A percentile compares a stretch with the other conserved stretches of the same genome.
Conservation (phyloP, 2,113 vertebrate genomes). For the Willisornis vidua region DNA sequence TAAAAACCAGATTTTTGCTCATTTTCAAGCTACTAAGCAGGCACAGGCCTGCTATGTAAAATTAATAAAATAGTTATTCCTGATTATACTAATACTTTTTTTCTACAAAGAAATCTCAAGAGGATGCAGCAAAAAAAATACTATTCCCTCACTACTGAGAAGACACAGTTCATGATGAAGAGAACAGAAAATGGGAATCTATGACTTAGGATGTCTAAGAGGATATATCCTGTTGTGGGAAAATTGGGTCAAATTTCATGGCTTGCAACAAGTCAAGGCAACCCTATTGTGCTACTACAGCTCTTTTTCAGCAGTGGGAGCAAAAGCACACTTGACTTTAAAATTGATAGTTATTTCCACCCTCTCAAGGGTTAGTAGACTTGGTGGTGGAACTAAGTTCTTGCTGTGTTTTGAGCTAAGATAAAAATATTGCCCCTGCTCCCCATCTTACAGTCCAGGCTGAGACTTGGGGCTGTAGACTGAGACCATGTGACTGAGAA, state of each 20-base stretch:
- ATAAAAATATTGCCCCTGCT: neutral
- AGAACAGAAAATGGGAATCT: neutral
- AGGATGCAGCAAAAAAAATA: neutral
- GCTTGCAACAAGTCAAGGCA: neutral
- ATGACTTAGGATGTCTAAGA: neutral
- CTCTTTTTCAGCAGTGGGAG: neutral
- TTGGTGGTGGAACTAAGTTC: neutral
- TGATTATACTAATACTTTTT: neutral
- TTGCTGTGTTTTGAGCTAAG: neutral
- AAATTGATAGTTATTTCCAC: neutral
- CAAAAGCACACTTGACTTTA: neutral
- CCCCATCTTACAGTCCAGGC: neutral
- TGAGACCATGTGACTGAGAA: neutral
- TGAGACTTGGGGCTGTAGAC: neutral
- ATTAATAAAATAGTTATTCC: neutral
- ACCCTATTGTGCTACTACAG: neutral
- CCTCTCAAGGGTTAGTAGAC: neutral
- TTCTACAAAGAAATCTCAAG: neutral
- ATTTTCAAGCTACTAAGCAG: neutral
- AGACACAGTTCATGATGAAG: neutral
- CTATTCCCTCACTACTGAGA: neutral
- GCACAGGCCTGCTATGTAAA: neutral
- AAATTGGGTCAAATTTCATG: neutral
- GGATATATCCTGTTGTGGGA: neutral
- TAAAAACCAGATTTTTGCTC: neutral